Conservation (phyloP, 92 coral and sea anemone genomes). For the Nematostella vectensis region DNA sequence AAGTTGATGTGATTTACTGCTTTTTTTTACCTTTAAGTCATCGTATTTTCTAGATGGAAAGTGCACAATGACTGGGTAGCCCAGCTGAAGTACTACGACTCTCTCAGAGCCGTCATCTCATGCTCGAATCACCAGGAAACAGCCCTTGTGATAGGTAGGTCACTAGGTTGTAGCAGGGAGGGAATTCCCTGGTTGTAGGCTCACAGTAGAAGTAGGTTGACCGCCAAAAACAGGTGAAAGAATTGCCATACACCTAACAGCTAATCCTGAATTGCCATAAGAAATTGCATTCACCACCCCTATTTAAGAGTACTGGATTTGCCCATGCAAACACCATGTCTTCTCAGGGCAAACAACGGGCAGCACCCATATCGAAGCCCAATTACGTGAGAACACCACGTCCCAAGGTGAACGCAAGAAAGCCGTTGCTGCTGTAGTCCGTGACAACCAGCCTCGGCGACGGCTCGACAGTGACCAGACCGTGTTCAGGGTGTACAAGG, state of each 20-base stretch:
- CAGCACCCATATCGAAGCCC: slow-evolving; percentile 82
- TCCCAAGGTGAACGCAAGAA: slow-evolving; percentile 39
- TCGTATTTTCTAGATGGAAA: slow-evolving; percentile 66
- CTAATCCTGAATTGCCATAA: too few relatives aligned
- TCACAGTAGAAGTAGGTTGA: too few relatives aligned
- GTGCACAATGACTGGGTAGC: slow-evolving; percentile 99
- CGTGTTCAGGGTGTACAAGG: slow-evolving; percentile 86
- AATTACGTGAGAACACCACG: slow-evolving; percentile 37
- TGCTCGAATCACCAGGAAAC: slow-evolving; percentile 94
- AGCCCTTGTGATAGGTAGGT: slow-evolving; percentile 86
- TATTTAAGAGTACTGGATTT: too few relatives aligned
- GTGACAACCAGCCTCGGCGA: slow-evolving; percentile 87
- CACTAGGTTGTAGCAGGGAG: too few relatives aligned
- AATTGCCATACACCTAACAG: too few relatives aligned
- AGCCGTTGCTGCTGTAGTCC: slow-evolving; percentile 19
- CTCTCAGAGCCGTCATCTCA: slow-evolving; percentile 92
- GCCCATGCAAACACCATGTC: too few relatives aligned
- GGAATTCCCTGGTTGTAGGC: too few relatives aligned
- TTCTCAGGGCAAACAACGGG: slow-evolving; percentile 84
- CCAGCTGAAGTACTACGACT: slow-evolving; percentile 89
- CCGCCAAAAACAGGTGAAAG: too few relatives aligned
- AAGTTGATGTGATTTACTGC: too few relatives aligned
- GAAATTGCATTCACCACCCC: too few relatives aligned
- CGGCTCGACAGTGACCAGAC: slow-evolving; percentile 91
- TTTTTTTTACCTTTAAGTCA: too few relatives aligned